Evolutionary conservation across 2,888 invertebrate genomes (phyloP).

Genomic region (Caenorhabditis sp.): DNA sequence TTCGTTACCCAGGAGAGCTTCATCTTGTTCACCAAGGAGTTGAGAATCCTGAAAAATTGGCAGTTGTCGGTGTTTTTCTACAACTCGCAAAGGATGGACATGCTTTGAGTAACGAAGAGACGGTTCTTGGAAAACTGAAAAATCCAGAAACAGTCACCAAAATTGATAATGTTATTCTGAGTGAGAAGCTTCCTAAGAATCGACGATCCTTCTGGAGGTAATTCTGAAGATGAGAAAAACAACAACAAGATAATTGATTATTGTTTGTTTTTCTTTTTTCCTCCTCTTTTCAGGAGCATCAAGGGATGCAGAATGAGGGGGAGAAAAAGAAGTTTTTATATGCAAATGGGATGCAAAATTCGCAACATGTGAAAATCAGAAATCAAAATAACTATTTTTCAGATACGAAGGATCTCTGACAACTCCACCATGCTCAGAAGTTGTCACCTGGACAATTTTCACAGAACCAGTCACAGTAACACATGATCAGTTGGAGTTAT

Average conservation of each 20-base stretch:
- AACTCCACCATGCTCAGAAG: conserved; percentile 68
- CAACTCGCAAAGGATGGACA: conserved; percentile 53
- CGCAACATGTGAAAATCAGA: conserved; percentile 14
- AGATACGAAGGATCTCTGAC: conserved; percentile 68
- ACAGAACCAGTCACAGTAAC: conserved; percentile 66
- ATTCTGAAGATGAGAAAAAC: conserved; percentile 20
- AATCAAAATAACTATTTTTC: conserved; percentile 43
- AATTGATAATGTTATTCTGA: conserved; percentile 47
- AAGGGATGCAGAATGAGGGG: neutral
- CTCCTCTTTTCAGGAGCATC: neutral
- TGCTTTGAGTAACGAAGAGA: conserved; percentile 42
- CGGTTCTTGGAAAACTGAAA: conserved; percentile 36
- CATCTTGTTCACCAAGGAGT: conserved; percentile 69
- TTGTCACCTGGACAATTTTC: conserved; percentile 67
- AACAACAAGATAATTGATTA: conserved; percentile 16
- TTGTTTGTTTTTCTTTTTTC: neutral
- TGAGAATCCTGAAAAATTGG: conserved; percentile 62
- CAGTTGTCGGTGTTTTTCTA: conserved; percentile 67
- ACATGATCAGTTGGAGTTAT: conserved; percentile 58
- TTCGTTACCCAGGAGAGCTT: conserved; percentile 62
- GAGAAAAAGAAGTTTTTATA: neutral
- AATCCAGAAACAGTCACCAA: conserved; percentile 36
- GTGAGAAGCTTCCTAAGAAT: conserved; percentile 59
- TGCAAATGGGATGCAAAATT: conserved; percentile 11
- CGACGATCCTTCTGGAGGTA: conserved; percentile 59